Evolutionary conservation across 1,140 invertebrate species (phyloP).

Genomic region (Rhopalosiphum padi): DNA sequence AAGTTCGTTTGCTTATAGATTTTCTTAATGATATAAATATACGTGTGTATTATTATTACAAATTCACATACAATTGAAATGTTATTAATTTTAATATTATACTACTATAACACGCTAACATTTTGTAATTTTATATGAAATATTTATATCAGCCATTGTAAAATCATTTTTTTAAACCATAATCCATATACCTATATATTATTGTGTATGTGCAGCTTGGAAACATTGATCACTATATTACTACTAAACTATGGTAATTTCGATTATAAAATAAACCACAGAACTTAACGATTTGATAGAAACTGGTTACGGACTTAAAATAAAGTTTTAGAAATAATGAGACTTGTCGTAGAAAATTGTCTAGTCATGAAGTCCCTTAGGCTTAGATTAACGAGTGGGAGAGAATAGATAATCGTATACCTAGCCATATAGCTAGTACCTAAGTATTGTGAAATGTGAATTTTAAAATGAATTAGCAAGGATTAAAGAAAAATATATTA

Average conservation of each 20-base stretch:
- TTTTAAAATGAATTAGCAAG: neutral
- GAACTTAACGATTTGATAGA: neutral
- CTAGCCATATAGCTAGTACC: neutral
- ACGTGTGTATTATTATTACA: neutral
- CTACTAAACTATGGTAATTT: neutral
- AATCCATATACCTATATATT: neutral
- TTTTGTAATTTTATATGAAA: neutral
- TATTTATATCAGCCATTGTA: neutral
- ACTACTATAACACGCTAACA: neutral
- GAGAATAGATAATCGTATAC: conserved; percentile 2
- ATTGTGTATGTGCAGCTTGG: neutral
- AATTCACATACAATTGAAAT: neutral
- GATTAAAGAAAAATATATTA: neutral
- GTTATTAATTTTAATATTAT: neutral
- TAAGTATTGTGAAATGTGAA: neutral
- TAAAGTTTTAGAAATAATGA: conserved; percentile 39
- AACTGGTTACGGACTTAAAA: conserved; percentile 41
- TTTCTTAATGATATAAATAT: neutral
- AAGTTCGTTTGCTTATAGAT: neutral
- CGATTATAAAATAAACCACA: conserved; percentile 4
- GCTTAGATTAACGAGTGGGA: neutral
- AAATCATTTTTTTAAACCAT: neutral
- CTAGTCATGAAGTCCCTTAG: conserved; percentile 41
- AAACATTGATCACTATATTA: neutral
- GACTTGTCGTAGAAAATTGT: conserved; percentile 8